Base-by-base conservation (phyloP, 2,888 invertebrate genomes). In the Rhimphoctona megacephalus region DNA sequence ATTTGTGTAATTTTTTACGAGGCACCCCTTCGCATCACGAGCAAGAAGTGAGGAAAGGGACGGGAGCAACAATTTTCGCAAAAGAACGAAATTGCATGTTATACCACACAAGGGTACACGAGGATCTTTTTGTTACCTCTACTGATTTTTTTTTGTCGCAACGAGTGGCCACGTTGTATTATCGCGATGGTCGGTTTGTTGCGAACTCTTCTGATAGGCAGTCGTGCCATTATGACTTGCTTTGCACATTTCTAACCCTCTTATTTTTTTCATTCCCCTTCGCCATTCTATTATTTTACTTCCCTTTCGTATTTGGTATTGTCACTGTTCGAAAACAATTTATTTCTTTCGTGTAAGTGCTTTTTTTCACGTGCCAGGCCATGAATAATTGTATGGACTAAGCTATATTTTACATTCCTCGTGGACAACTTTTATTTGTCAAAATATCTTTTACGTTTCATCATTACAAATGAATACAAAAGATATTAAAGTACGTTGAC, bases 21-120 rank as follows among this genome's bases (percentile, higher is more conserved):
- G 73, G 46, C 70, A 66, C 49, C 80, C 52, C 33, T 30, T 49
- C 74, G 25, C 25, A 64, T 69, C n/a, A 33, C 73, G 74, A 79
- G 25, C 57, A n/a, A 54, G 49, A 43, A 36, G 76, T 52, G 22
- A 74, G 36, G 66, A 17, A 69, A 69, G 64, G 77, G 72, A 78
- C 83, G 85, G 85, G 84, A 73, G 85, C 86, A 88, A 85, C 89
- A 88, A 87, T 91, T 89, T 88, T 88, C 88, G 89, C 85, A 86
- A 91, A 89, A 89, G 89, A 87, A 88, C 87, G 73, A 88, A 91
- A 91, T 89, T 90, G 89, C 89, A 91, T 86, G 88, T 73, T 78
- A 81, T 64, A 80, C 33, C 43, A 77, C 43, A 66, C 33, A 36
- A 69, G 69, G 57, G 57, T 77, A 85, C 61, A 69, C 69, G 70